These are phyloP conservation scores for Corythaixoides concolor DNA, from an alignment of 2,113 vertebrate species.

Conservation along the genomic window DNA sequence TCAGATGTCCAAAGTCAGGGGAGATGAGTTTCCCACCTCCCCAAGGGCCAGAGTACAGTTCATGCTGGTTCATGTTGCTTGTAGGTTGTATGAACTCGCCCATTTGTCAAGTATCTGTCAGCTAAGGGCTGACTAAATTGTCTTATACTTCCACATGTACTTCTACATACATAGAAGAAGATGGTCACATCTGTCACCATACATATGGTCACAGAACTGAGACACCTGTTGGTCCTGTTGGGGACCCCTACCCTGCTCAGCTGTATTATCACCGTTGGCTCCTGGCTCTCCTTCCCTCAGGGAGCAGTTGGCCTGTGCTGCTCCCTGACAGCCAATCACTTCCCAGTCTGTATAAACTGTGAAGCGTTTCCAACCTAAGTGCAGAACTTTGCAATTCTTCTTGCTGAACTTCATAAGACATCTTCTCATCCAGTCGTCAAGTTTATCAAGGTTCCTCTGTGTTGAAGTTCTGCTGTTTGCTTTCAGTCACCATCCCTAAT, in stretches of 20 bases:
- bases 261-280: neutral
- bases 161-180: no score
- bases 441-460: neutral
- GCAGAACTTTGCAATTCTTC: neutral
- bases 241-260: no score
- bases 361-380: neutral
- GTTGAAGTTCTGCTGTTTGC: neutral
- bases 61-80: neutral
- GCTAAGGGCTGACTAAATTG: neutral
- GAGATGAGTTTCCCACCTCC: neutral
- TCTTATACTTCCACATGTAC: neutral
- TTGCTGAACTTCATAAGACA: neutral
- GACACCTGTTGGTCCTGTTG: no score
- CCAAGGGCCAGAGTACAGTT: neutral
- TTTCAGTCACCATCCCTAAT: neutral
- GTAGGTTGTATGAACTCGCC: neutral
- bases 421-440: neutral
- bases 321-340: neutral
- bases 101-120: neutral
- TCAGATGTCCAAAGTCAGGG: neutral
- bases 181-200: no score
- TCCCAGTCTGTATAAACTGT: neutral
- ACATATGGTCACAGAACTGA: no score
- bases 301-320: neutral
- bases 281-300: neutral